Base-by-base conservation (phyloP, 2,113 vertebrate species). In the Gasterosteus aculeatus region DNA sequence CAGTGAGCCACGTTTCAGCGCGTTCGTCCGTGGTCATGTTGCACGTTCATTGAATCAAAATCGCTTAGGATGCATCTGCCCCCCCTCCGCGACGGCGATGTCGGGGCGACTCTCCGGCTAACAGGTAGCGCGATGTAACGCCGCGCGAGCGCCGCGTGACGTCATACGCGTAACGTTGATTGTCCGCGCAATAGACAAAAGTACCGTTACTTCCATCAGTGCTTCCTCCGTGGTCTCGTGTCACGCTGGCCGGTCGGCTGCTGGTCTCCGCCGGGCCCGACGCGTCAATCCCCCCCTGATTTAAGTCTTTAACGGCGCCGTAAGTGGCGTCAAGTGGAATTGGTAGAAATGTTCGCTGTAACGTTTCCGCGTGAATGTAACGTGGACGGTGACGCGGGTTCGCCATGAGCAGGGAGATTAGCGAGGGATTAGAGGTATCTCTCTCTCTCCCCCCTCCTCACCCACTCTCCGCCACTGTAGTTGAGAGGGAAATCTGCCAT, bases 381-480 rank as follows among this genome's bases (percentile, higher is more conserved):
- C 81, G 89, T 81, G 78, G 56, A 88, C 88, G 91, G 86, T 86
- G 56, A 88, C 88, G 91, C 84, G 85, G 80, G 87, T 88, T 71
- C 49, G 89, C 83, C 71, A 49, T 83, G 87, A 87, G 65, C 49
- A 3, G 60, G 14, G 81, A 88, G 93, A 93, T 94, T 94, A 94
- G 69, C 31, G 64, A 16, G 70, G 92, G 92, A 92, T 93, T 94
- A 93, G 80, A 33, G 84, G 22, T 26, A 26, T 26, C 22, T 26
- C 22, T 26, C 22, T 26, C 22, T 26, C 22, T 26, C 22, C 22
- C 22, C 22, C 22, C 22, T 26, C 22, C 22, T 26, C 22, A 26
- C 22, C 22, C 22, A 26, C 3, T 19, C 5, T 19, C 2, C 47
- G 7, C 18, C 18, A 9, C 47, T 9, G 10, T 19, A 16, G 16